Base-by-base conservation (phyloP, 2,113 vertebrate genomes). In the Poecilia latipinna region DNA sequence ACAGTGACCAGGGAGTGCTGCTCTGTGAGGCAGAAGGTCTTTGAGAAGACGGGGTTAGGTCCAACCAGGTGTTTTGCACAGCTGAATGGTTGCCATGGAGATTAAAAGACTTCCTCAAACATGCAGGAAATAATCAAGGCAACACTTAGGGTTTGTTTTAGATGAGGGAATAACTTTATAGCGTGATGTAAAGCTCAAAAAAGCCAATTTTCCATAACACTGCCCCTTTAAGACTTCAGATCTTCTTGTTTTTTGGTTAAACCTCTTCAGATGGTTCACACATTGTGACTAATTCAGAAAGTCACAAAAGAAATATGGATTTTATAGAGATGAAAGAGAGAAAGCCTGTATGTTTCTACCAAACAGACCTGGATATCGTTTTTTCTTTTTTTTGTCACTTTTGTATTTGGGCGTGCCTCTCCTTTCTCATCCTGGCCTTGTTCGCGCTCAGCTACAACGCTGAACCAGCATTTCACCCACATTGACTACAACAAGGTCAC, bases 401-500 rank as follows among this genome's bases (percentile, higher is more conserved):
- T 80, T 82, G 71, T 87, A 74, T 62, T 62, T 10, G 66, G 35
- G 69, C 42, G 2, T 72, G 77, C 60, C 42, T 82, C 69, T 77
- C 65, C 83, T 79, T 83, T 87, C 75, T 89, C 88, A 64, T 77
- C 64, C 66, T 26, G 64, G 78, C 78, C 83, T 84, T 68, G 76
- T 90, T 90, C 85, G 78, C 84, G 82, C 67, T 85, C 78, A 65
- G 82, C 72, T 61, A 54, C 77, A 86, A 65, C 79, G 90, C 90
- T 92, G 92, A 93, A 57, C 63, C 89, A 91, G 90, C 91, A 29
- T 70, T 91, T 90, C 79, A 78, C 86, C 80, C 80, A 85, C 82
- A 89, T 68, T 75, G 80, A 74, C 83, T 75, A 75, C 35, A 79
- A 57, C 85, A 66, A 79, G 88, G 87, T 86, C 82, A 85, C 60